A percentile compares a stretch with the other conserved stretches of the same genome.
Evolutionary conservation across 2,113 vertebrate genomes (phyloP).

Genomic region (Tupaia chinensis): DNA sequence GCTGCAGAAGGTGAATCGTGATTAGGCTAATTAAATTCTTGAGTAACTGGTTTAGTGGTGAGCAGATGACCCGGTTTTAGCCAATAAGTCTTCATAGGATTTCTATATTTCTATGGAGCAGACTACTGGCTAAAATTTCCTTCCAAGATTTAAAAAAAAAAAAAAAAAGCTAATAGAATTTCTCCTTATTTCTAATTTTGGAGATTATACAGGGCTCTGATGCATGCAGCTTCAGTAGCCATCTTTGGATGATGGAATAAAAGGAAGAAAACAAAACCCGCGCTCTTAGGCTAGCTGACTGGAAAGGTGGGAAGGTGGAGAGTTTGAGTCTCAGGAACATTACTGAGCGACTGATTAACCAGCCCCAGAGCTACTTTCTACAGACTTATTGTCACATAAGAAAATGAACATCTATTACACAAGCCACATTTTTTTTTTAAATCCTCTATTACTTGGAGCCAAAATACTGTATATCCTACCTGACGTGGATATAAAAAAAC

Average conservation of each 20-base stretch:
- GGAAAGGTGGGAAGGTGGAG: background rate
- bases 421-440: background rate
- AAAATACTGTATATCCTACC: background rate
- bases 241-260: background rate
- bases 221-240: background rate
- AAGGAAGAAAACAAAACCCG: background rate
- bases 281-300: background rate
- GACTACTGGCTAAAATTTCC: background rate
- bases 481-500: background rate
- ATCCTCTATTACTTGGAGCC: background rate
- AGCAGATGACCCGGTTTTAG: slow-evolving; percentile 22
- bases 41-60: background rate
- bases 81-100: slow-evolving; percentile 6
- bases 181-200: background rate
- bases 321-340: background rate
- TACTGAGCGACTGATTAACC: background rate
- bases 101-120: background rate
- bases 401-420: background rate
- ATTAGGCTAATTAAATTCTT: slow-evolving; percentile 1
- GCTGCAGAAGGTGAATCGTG: background rate
- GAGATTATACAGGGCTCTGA: background rate
- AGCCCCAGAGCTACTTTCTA: background rate
- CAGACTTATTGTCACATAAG: background rate
- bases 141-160: background rate
- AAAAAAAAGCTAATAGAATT: background rate